Conservation (phyloP, 2,797 vertebrate species). For the Falco columbarius region DNA sequence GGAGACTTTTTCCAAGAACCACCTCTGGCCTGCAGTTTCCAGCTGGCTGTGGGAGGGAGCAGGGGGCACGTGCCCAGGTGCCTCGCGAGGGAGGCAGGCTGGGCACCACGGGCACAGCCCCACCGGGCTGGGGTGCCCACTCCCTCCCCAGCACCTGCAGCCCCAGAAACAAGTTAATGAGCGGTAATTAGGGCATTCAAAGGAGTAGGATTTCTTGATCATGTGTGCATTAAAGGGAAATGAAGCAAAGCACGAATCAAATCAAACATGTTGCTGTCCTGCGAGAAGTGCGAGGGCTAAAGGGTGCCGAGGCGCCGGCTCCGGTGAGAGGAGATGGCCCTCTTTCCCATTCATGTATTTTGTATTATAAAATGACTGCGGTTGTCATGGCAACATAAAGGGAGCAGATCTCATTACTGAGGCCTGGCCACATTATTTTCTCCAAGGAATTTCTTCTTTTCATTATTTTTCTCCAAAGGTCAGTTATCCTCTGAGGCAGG, state of each 20-base stretch:
- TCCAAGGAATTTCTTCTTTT: constrained; percentile 91
- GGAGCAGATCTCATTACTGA: constrained; percentile 98
- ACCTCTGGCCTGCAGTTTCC: neutral
- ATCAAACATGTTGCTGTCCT: neutral
- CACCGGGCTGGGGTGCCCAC: accelerated
- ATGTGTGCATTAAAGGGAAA: neutral
- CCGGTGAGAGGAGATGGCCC: constrained; percentile 79
- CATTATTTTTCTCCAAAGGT: constrained; percentile 95
- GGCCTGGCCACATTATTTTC: constrained; percentile 92
- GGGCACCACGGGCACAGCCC: neutral
- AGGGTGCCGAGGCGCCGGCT: constrained; percentile 30
- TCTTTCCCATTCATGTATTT: constrained; percentile 89
- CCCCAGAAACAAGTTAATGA: neutral
- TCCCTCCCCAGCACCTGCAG: neutral
- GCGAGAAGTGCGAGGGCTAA: constrained; percentile 44
- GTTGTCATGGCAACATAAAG: constrained; percentile 91
- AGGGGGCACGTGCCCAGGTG: accelerated
- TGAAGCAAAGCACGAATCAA: constrained; percentile 13
- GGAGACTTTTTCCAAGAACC: neutral
- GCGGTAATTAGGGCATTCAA: neutral
- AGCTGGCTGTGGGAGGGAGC: neutral
- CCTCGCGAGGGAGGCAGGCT: neutral
- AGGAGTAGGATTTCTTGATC: neutral
- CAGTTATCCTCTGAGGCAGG: constrained; percentile 94
- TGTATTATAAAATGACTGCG: constrained; percentile 90